Base-by-base conservation (phyloP, 2,113 vertebrate species). In the Synchiropus splendidus region DNA sequence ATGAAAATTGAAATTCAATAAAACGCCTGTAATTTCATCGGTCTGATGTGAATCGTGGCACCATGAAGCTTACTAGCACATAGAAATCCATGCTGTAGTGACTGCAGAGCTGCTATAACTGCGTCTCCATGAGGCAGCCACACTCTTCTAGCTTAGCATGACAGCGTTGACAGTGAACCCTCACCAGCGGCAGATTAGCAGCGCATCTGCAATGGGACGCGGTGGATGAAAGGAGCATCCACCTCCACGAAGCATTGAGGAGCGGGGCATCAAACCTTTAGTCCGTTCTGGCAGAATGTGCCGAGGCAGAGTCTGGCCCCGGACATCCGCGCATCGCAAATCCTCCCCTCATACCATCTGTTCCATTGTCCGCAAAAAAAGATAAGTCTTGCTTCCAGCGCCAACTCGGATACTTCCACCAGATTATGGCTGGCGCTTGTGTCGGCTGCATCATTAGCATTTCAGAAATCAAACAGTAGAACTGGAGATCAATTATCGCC, bases 321-420 rank as follows among this genome's bases (percentile, higher is more conserved):
- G 55, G 75, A 77, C 74, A 49, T 55, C 52, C 78, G 68, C 58
- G 75, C 73, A 70, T 70, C 66, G 63, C 70, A 74, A 82, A 82
- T 79, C 73, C 67, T 69, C 61, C 66, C 44, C 70, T 68, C 71
- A 64, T 67, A 64, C 71, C 78, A 80, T 80, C 74, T 75, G 69
- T 51, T 75, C 64, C 34, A 74, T 78, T 75, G 74, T 78, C 63
- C 66, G 61, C 60, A 61, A 77, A 67, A 67, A 67, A 70, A 77
- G 78, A 78, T 77, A 76, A 73, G 75, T 73, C 58, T 68, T 52
- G 60, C 67, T 61, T 39, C 18, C 45, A 55, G 58, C 32, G 45
- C 57, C 21, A 8, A 27, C 50, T 16, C 16, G 63, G 58, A 50
- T 39, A 67, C 50, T 39, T 58, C 32, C 51, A 44, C 52, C 47